Base-by-base conservation (phyloP, 2,888 invertebrate genomes). In the Drosophila vallismaia region DNA sequence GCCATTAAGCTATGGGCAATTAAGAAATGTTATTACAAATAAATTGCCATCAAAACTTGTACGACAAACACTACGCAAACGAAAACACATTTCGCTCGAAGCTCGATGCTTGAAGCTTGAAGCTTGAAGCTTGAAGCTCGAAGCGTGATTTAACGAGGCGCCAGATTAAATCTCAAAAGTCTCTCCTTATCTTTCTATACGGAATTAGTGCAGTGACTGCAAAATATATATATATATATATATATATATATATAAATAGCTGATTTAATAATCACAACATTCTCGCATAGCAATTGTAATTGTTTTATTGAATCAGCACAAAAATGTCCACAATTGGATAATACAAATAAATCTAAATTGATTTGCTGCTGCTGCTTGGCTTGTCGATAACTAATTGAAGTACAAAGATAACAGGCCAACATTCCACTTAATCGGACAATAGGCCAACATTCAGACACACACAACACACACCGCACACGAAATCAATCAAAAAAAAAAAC, bases 391-490 rank as follows among this genome's bases (percentile, higher is more conserved):
- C 62, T 62, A 60, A 60, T 60, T 60, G 60, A 60, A 62, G 36
- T 26, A 24, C 26, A 48, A 40, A 42, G 60, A 62, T 62, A 62
- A 42, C 60, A 40, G 44, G 63, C 48, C 48, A 62, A 62, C 60
- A 62, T 62, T 62, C 48, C 63, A 62, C 63, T 62, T 63, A 62
- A 60, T 60, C 60, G 62, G 26, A 60, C 42, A 44, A 44, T 48
- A 53, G 38, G 42, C 62, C 46, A 60, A 46, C 44, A 19, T 19
- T 19, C 19, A 29, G 29, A 55, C 51, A 70, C 36, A 53, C 56
- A 66, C 49, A 62, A 64, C 36, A 49, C 9, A 36, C 58, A 51
- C 2, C 53, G 55, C 44, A 58, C 7, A 46, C 24, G 24, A 53
- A 10, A 48, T 38, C 51, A 57, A 56, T 54, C 60, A 68, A 62